Base-by-base conservation (phyloP, 2,888 invertebrate species). In the Rotaria socialis region DNA sequence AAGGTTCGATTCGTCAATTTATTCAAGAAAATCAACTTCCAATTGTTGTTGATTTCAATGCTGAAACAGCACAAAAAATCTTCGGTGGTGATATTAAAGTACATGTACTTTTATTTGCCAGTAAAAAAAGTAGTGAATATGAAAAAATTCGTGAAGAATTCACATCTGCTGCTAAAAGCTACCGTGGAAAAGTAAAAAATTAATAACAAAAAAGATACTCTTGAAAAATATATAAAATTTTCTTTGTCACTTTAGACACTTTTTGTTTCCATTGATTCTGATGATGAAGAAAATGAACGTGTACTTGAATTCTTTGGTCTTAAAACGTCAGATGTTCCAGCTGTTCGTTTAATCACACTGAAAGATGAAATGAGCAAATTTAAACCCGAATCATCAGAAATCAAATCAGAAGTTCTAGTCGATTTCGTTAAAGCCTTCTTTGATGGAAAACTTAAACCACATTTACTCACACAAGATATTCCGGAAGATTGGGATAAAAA, bases 221-320 rank as follows among this genome's bases (percentile, higher is more conserved):
- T 35, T 35, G 50, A 11, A 50, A 50, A 50, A 11, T 50, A 4
- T 50, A 5, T 50, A 11, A 50, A 50, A 67, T 14, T 22, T n/a
- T 75, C 41, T 0, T 75, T 75, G 1, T 75, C 24, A 22, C 1
- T 75, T 91, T 94, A 94, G 92, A 93, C 93, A 89, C 93, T 99
- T 90, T 96, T 97, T 90, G 97, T 99, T 56, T 95, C 95, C 89
- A 96, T 99, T 91, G 95, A 99, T 92, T 94, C 95, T 85, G 96
- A 95, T 90, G 95, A 96, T 90, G 95, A 96, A 90, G 98, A 99
- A 91, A 97, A 99, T 92, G 94, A 94, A 89, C 94, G 98, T 90
- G 98, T 99, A 91, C 93, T 99, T 91, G 99, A 99, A 92, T 99
- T 97, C 95, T 99, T 99, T 92, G 98, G 97, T 89, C 94, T 98